These are phyloP conservation scores for Sitta carolinensis DNA, from an alignment of 2,797 vertebrate species.

Conservation along the genomic window DNA sequence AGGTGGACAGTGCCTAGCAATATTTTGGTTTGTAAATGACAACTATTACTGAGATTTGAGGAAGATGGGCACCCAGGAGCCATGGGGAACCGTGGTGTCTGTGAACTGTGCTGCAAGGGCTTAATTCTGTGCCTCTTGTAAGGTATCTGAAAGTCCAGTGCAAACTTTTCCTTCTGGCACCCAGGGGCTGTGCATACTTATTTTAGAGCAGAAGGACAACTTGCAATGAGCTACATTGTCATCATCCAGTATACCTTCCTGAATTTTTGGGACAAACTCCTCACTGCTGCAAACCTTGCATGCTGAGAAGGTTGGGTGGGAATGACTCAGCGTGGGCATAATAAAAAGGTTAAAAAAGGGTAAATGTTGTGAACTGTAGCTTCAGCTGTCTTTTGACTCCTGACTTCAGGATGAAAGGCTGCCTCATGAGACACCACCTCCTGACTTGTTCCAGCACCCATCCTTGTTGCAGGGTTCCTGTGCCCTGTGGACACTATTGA, in stretches of 20 bases:
- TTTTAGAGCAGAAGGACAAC: not conserved
- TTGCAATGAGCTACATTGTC: not conserved
- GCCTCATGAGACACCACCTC: not conserved
- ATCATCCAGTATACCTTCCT: not conserved
- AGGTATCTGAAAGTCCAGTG: not conserved
- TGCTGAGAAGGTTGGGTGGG: not conserved
- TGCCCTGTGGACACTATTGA: fast-evolving
- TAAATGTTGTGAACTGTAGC: not conserved
- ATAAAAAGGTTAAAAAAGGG: not conserved
- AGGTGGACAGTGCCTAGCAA: too few species aligned
- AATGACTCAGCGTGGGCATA: not conserved
- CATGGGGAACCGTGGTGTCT: fast-evolving
- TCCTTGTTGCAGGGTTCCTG: fast-evolving
- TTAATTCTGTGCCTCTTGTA: not conserved
- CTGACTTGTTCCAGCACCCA: not conserved
- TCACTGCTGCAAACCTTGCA: not conserved
- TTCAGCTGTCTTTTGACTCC: not conserved
- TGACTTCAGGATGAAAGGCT: not conserved
- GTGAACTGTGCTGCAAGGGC: not conserved
- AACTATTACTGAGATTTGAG: fast-evolving
- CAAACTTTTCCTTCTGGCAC: not conserved
- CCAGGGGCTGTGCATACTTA: fast-evolving
- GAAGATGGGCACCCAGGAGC: not conserved
- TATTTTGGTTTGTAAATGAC: not conserved
- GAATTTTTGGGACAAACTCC: not conserved